Evolutionary conservation across 2,113 vertebrate genomes (phyloP).

Genomic region (Myrmophylax atrothorax): DNA sequence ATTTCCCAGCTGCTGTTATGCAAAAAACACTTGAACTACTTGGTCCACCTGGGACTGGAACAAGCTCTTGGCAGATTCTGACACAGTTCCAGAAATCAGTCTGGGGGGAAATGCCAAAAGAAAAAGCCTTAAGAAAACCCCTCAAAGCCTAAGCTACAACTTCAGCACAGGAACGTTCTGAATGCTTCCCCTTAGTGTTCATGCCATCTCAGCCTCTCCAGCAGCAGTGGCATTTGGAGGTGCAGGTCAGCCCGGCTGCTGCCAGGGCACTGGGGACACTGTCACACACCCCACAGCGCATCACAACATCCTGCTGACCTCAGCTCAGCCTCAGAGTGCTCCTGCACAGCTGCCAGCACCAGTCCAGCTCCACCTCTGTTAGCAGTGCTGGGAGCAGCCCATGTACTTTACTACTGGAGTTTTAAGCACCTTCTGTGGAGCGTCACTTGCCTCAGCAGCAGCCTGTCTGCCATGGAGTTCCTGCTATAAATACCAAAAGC

Average conservation of each 20-base stretch:
- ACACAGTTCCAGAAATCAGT: neutral
- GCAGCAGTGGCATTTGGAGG: neutral
- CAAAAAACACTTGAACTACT: neutral
- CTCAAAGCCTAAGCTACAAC: neutral
- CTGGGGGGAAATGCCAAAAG: neutral
- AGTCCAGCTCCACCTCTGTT: neutral
- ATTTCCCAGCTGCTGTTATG: neutral
- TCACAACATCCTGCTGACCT: neutral
- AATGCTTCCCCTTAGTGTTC: neutral
- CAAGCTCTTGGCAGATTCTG: neutral
- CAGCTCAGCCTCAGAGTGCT: neutral
- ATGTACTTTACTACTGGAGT: neutral
- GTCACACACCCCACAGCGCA: accelerated
- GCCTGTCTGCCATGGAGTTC: neutral
- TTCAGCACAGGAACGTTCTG: neutral
- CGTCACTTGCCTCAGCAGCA: neutral
- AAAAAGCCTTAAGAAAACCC: neutral
- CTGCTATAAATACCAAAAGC: neutral
- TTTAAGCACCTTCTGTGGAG: neutral
- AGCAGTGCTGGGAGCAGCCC: slow-evolving; percentile 3
- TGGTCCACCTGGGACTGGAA: neutral
- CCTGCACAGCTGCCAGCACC: neutral
- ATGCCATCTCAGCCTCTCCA: neutral
- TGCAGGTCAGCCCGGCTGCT: neutral
- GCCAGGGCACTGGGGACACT: accelerated